These are phyloP conservation scores for Odontomachus brunneus DNA, from an alignment of 1,140 invertebrate genomes.

Conservation along the genomic window DNA sequence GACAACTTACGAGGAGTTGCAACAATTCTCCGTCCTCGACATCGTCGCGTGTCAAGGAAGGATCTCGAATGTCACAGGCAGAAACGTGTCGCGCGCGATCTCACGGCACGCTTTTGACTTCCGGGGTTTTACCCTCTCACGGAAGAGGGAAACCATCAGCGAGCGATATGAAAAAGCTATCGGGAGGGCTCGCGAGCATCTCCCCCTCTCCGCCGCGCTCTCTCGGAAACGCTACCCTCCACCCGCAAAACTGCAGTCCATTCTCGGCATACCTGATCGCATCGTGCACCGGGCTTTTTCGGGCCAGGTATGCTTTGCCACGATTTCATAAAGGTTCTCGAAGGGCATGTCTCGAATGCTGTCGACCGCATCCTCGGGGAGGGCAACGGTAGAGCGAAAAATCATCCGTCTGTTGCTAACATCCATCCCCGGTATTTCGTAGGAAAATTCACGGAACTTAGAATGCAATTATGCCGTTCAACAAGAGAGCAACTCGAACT, in stretches of 20 bases:
- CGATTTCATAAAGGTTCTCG: conserved; percentile 54
- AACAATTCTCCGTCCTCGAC: background rate
- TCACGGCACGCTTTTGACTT: conserved; percentile 15
- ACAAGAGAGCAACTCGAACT: background rate
- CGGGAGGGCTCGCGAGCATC: conserved; percentile 17
- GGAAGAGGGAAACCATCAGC: conserved; percentile 2
- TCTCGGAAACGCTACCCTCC: conserved; percentile 47
- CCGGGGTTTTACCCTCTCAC: background rate
- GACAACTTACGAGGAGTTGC: background rate
- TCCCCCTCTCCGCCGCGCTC: conserved; percentile 13
- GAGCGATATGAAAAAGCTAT: conserved; percentile 47
- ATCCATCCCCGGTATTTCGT: conserved; percentile 48
- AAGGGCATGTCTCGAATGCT: conserved; percentile 49
- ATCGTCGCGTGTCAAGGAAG: background rate
- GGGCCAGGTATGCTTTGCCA: conserved; percentile 46
- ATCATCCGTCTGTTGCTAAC: conserved; percentile 55
- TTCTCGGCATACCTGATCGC: conserved; percentile 64
- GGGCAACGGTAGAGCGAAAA: conserved; percentile 44
- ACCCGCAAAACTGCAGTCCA: conserved; percentile 37
- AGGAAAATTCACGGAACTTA: conserved; percentile 49
- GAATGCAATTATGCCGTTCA: conserved; percentile 42
- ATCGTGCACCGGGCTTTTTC: conserved; percentile 50
- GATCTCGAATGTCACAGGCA: conserved; percentile 24
- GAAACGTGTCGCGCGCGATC: conserved; percentile 12
- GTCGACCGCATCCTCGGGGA: conserved; percentile 4